Evolutionary conservation across 35 echinoderm and acorn worm species (phyloP), one percentile per base, ranked within the genome.

Genomic region (Diadema setosum): DNA sequence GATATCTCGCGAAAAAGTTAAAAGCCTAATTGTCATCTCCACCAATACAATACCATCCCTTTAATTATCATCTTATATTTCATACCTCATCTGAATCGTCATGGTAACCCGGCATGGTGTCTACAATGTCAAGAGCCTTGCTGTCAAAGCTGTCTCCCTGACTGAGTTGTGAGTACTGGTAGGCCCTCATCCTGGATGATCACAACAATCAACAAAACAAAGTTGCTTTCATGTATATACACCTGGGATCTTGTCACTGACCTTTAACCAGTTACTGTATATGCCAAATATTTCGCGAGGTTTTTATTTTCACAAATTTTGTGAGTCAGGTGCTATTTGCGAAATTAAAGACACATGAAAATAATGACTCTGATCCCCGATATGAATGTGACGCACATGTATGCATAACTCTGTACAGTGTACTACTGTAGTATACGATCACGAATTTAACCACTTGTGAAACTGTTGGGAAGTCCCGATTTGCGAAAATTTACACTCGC

Each of bases 51-150:
- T n/a, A n/a, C n/a, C n/a, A n/a, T n/a, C n/a, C n/a, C n/a, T n/a
- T n/a, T n/a, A n/a, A n/a, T n/a, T n/a, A n/a, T n/a, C n/a, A 31
- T 33, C 30, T 2, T 0, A 5, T 2, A 2, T 43, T 25, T 15
- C 67, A 85, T 44, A 94, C 92, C 81, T 90, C 92, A 94, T 90
- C 92, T 43, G 87, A 90, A 35, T 89, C 81, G 50, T 94, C 92
- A 81, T 90, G 87, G 65, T 90, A 94, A 26, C 87, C 88, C 17
- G 82, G 60, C 46, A 67, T 34, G 8, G 42, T 34, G 21, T 45
- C 30, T 2, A 48, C 25, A 29, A 94, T 39, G 42, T 94, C 87
- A 63, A 94, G 26, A 5, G 70, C 24, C 24, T 45, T 46, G 24
- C 88, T 81, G 15, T 94, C 92, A 3, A 83, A 26, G n/a, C 45